phyloP scores from a whole-genome alignment of 2,888 invertebrate genomes.

The Drosophila testacea region DNA sequence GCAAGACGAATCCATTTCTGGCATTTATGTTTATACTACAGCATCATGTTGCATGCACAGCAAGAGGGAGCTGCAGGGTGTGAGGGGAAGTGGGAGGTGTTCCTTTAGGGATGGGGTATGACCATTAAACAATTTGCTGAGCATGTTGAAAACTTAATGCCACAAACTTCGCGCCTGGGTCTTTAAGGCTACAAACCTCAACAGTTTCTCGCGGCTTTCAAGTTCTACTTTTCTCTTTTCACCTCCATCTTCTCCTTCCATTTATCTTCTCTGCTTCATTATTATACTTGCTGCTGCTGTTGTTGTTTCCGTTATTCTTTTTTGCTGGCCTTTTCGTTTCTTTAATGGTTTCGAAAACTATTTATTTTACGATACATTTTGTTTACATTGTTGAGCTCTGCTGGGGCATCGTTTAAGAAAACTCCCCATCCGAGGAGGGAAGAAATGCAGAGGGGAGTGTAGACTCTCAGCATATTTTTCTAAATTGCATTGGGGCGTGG shows the following conservation, averaged over 20 bases:
- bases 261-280: background rate
- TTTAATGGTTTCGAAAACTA: constrained; percentile 72
- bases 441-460: too few species aligned
- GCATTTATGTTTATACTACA: constrained; percentile 34
- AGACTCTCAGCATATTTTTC: constrained; percentile 61
- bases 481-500: constrained; percentile 67
- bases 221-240: constrained; percentile 6
- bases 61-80: background rate
- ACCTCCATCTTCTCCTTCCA: background rate
- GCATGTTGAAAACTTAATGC: constrained; percentile 68
- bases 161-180: constrained; percentile 59
- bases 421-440: background rate
- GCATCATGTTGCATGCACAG: constrained; percentile 25
- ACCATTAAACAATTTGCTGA: constrained; percentile 65
- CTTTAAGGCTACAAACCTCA: constrained; percentile 36
- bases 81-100: background rate
- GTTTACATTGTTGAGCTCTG: constrained; percentile 68
- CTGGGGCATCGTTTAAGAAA: constrained; percentile 44
- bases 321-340: constrained; percentile 36
- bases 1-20: constrained; percentile 38
- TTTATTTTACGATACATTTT: constrained; percentile 78
- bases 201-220: constrained; percentile 39
- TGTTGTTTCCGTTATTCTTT: constrained; percentile 7
- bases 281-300: background rate
- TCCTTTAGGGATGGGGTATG: background rate